Evolutionary conservation across 2,888 invertebrate genomes (phyloP).

Genomic region (Furcula furcula): DNA sequence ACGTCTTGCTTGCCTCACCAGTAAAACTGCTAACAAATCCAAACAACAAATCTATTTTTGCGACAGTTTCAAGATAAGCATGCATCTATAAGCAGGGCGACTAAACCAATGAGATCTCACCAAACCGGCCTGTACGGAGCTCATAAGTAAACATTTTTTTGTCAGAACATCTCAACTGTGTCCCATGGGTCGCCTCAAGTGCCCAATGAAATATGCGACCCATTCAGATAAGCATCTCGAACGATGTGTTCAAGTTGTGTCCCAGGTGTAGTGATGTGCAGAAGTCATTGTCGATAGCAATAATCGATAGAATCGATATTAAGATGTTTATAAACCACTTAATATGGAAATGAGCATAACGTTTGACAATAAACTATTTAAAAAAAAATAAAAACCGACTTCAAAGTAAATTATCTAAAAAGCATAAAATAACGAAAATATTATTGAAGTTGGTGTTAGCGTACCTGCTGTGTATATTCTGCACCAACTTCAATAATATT

Average conservation of each 20-base stretch:
- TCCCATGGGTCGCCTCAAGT: slow-evolving; percentile 22
- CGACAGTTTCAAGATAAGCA: too few relatives aligned
- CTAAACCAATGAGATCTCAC: neutral
- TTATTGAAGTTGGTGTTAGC: too few relatives aligned
- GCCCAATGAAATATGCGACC: slow-evolving; percentile 44
- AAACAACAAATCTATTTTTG: too few relatives aligned
- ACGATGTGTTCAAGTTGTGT: slow-evolving; percentile 36
- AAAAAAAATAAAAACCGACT: too few relatives aligned
- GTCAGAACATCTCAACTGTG: slow-evolving; percentile 7
- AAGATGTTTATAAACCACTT: neutral
- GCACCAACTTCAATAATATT: too few relatives aligned
- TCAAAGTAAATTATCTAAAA: too few relatives aligned
- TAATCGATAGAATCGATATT: neutral
- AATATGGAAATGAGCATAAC: too few relatives aligned
- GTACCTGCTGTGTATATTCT: too few relatives aligned
- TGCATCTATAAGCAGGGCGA: neutral
- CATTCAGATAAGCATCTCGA: slow-evolving; percentile 50
- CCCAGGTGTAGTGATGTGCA: neutral
- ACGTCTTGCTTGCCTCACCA: too few relatives aligned
- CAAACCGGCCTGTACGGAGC: neutral
- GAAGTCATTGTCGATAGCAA: neutral
- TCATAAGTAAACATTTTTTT: slow-evolving; percentile 26
- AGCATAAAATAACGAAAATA: too few relatives aligned
- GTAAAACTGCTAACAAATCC: too few relatives aligned
- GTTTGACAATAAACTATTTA: too few relatives aligned